These are phyloP conservation scores for Platyscapa corneri DNA, from an alignment of 1,140 invertebrate species.

Conservation along the genomic window DNA sequence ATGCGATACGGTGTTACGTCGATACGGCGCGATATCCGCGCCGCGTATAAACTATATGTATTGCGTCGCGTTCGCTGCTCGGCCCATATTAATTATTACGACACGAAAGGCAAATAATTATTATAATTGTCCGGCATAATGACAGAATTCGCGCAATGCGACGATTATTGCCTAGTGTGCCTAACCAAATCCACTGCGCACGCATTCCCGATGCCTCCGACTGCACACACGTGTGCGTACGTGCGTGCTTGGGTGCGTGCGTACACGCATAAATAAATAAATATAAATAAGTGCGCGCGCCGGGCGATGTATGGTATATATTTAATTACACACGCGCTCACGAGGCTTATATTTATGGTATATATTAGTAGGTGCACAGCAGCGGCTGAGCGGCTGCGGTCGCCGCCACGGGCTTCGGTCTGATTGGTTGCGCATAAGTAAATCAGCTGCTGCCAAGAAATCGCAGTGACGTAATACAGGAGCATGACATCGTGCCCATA, in stretches of 20 bases:
- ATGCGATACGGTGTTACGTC: slow-evolving; percentile 52
- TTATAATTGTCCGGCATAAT: slow-evolving; percentile 73
- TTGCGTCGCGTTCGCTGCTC: slow-evolving; percentile 55
- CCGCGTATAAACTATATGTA: slow-evolving; percentile 56
- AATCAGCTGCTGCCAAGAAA: slow-evolving; percentile 38
- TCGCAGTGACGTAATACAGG: neutral
- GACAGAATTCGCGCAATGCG: slow-evolving; percentile 66
- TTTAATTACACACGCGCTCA: too few relatives aligned
- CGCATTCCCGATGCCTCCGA: neutral
- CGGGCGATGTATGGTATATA: too few relatives aligned
- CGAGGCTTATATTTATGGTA: too few relatives aligned
- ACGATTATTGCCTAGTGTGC: slow-evolving; percentile 61
- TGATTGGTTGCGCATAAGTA: slow-evolving; percentile 34
- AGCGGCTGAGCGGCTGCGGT: neutral
- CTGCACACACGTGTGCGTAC: neutral
- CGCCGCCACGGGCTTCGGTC: slow-evolving; percentile 26
- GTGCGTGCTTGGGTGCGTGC: slow-evolving; percentile 23
- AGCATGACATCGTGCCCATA: neutral
- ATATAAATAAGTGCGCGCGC: too few relatives aligned
- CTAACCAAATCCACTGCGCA: too few relatives aligned
- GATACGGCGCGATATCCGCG: slow-evolving; percentile 50
- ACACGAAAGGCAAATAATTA: slow-evolving; percentile 74
- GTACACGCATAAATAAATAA: too few relatives aligned
- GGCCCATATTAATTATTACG: slow-evolving; percentile 72
- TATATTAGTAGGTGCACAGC: neutral